phyloP scores from a whole-genome alignment of 2,888 invertebrate species.

The Drosophila sordidapex region DNA sequence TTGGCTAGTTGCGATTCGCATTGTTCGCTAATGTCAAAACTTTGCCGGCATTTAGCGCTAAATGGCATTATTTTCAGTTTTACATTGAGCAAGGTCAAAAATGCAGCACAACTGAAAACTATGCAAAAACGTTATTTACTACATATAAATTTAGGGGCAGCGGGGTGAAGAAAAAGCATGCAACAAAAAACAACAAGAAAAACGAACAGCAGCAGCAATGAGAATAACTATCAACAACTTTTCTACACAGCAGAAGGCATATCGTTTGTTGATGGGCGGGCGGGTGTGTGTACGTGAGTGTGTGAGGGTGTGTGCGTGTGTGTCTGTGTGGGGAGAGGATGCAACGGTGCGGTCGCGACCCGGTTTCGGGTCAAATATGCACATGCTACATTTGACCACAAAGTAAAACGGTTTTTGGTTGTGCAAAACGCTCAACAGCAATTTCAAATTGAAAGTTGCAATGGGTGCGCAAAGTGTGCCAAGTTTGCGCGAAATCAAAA shows the following conservation, averaged over 20 bases:
- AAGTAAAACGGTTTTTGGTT: conserved; percentile 75
- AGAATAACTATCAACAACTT: conserved; percentile 67
- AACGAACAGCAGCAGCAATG: conserved; percentile 36
- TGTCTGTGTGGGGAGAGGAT: neutral
- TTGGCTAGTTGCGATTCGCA: conserved; percentile 59
- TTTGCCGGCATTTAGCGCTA: conserved; percentile 73
- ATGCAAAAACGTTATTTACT: conserved; percentile 73
- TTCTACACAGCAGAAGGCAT: conserved; percentile 58
- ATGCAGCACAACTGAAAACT: conserved; percentile 40
- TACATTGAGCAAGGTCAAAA: conserved; percentile 67
- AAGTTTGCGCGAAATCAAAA: neutral
- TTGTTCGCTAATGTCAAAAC: conserved; percentile 62
- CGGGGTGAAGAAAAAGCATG: conserved; percentile 1
- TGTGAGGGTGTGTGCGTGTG: conserved; percentile 9
- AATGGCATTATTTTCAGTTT: conserved; percentile 74
- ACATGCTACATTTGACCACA: conserved; percentile 81
- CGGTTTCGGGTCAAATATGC: conserved; percentile 68
- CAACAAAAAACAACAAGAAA: conserved; percentile 16
- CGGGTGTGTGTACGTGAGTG: conserved; percentile 22
- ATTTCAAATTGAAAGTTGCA: conserved; percentile 69
- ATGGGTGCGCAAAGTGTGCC: conserved; percentile 49
- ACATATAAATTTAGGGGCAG: conserved; percentile 69
- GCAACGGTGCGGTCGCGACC: conserved; percentile 17
- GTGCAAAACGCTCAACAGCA: conserved; percentile 67
- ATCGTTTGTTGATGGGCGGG: conserved; percentile 58